Base-by-base conservation (phyloP, 2,797 vertebrate species). In the Falco peregrinus region DNA sequence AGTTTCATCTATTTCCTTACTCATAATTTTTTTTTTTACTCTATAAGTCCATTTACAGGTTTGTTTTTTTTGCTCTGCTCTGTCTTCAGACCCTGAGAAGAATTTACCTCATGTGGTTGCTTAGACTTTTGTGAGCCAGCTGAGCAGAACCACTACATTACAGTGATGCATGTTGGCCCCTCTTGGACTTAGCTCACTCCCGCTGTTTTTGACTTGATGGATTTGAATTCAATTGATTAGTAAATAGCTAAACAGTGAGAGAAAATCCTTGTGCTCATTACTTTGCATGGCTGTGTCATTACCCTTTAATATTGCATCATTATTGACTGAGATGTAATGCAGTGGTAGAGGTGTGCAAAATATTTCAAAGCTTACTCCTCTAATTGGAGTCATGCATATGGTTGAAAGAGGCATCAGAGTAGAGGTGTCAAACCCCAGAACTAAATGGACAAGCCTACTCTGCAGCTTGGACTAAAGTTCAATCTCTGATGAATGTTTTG, bases 251-350 rank as follows among this genome's bases (percentile, higher is more conserved):
- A 97, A 96, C 93, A 96, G 92, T 95, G 96, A 96, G 92, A 96
- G 93, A 96, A 97, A 97, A 97, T 96, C 80, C 93, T 97, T 97
- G 97, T 92, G 95, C 79, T 97, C 95, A 95, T 96, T 97, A 97
- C 91, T 93, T 84, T 89, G 87, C 87, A 89, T 96, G 90, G 82
- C 90, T 96, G 77, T 96, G 95, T 96, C 90, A 84, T 96, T 97
- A 97, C 73, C 91, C 77, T 95, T 97, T 97, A 97, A 97, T 97
- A 97, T 96, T 97, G 94, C 92, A 96, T 96, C 26, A 19, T 95
- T 97, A 97, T 97, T 96, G 97, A 97, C 95, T 93, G 94, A 96
- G 95, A 89, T 90, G 74, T 74, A 93, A 92, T 89, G 64, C 78
- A 19, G 31, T 31, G 25, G 69, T 68, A 86, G 76, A 90, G 90